Evolutionary conservation across 2,888 invertebrate genomes (phyloP), one percentile per base, ranked within the genome.

Genomic region (Lasioglossum leucozonium): DNA sequence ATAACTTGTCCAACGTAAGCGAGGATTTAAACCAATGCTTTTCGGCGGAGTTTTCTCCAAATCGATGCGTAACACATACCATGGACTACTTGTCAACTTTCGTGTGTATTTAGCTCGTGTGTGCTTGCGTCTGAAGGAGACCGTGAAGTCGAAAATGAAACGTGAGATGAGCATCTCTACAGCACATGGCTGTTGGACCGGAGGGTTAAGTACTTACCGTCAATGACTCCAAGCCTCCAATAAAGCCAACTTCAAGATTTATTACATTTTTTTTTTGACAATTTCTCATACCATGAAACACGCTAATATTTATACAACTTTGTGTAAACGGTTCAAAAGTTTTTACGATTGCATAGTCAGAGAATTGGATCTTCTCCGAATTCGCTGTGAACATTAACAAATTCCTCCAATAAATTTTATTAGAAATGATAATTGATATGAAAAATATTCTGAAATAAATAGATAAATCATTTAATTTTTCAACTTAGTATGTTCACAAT

Each of bases 111-210:
- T 30, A 62, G 30, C 62, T 30, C 26, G 34, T 18, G 34, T 26
- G 65, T 34, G 62, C 13, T 34, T 34, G 65, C 30, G 65, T 30
- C 65, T 65, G 34, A 67, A 65, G 37, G 22, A 37, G 67, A 6
- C 72, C 69, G 26, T 26, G 11, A 26, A 42, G 42, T 42, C 37
- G 69, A 42, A 71, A 71, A 71, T 71, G 42, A 71, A 71, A 71
- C 42, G 37, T 26, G 42, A 26, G 26, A 71, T n/a, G 69, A 71
- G 42, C 42, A 42, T 71, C 26, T 71, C 42, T n/a, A 5, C 26
- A 42, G 69, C n/a, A 71, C 40, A 42, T 71, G 67, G 34, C 65
- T 22, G 40, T 69, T 40, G 34, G 11, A 69, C 37, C 69, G 69
- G 30, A 34, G 5, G 40, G 40, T 40, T n/a, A 69, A 69, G 69